A percentile compares a stretch with the other conserved stretches of the same genome.
Evolutionary conservation across 2,797 vertebrate genomes (phyloP).

Genomic region (Myiothlypis chrysogaster): DNA sequence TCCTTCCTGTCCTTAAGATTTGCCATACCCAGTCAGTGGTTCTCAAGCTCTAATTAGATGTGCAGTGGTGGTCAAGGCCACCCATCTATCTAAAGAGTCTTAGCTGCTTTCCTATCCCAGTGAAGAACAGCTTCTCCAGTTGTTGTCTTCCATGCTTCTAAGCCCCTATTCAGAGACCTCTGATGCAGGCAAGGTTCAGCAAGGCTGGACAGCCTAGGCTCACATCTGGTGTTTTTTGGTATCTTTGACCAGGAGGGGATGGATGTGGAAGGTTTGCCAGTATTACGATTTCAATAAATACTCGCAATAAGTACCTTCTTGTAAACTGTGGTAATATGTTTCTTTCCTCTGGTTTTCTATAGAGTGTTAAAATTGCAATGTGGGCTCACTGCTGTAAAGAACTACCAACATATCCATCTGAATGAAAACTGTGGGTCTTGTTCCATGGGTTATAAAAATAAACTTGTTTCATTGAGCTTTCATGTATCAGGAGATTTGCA

Average conservation of each 20-base stretch:
- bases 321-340: neutral
- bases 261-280: neutral
- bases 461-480: conserved; percentile 38
- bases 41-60: neutral
- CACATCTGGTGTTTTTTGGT: neutral
- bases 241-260: neutral
- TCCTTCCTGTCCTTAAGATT: neutral
- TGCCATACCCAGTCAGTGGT: neutral
- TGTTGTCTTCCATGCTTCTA: fast-evolving
- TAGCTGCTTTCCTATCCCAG: neutral
- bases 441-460: conserved; percentile 32
- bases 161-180: neutral
- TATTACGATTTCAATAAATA: neutral
- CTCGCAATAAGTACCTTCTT: neutral
- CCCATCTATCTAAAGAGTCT: neutral
- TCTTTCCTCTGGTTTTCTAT: neutral
- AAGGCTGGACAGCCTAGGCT: neutral
- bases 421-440: conserved; percentile 46
- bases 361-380: neutral
- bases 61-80: neutral
- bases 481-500: conserved; percentile 21
- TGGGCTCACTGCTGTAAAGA: conserved; percentile 27
- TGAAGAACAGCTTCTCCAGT: neutral
- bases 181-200: neutral
- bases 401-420: neutral